Evolutionary conservation across 2,888 invertebrate genomes (phyloP), one percentile per base, ranked within the genome.

Genomic region (Pheosia gnoma): DNA sequence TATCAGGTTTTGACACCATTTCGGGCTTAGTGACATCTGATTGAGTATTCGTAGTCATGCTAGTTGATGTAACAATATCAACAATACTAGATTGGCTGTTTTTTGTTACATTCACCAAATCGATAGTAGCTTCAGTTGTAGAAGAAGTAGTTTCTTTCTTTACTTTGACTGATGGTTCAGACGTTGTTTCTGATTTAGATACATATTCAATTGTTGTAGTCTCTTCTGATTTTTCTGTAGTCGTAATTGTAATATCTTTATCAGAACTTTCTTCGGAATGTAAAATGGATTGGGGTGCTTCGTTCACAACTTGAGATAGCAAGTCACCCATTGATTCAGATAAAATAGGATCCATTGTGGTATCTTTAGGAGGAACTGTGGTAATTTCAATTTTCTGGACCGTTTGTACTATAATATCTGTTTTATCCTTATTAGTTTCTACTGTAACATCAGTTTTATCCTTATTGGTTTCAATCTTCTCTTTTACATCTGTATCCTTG

Each of bases 311-410:
- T 82, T 94, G 94, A n/a, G 90, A 93, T n/a, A 94, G 51, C 71
- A 94, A 81, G 77, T 94, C 92, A 61, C 83, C 91, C 88, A 94
- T 92, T 3, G 94, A 94, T 68, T 89, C 93, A 2, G 91, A 87
- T 66, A 94, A 77, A 67, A 91, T 82, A 58, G 88, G 84, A 72
- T 93, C 93, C 11, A 91, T 87, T 4, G 89, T 87, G 39, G 86
- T 86, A 45, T 67, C 75, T 59, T 80, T 78, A 51, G 73, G 54
- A 36, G 68, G 45, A 67, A 58, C 43, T 6, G 78, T 71, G 4
- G 79, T 75, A 6, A 75, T 59, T 63, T 80, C 72, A 57, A 70
- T 53, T 62, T 72, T 75, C 63, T 76, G 70, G 36, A 74, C 69
- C 5, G 65, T 65, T 25, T 75, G 75, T 43, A 75, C 66, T 38